These are phyloP conservation scores for Tridacna gigas DNA, from an alignment of 2,888 invertebrate species.

Conservation along the genomic window DNA sequence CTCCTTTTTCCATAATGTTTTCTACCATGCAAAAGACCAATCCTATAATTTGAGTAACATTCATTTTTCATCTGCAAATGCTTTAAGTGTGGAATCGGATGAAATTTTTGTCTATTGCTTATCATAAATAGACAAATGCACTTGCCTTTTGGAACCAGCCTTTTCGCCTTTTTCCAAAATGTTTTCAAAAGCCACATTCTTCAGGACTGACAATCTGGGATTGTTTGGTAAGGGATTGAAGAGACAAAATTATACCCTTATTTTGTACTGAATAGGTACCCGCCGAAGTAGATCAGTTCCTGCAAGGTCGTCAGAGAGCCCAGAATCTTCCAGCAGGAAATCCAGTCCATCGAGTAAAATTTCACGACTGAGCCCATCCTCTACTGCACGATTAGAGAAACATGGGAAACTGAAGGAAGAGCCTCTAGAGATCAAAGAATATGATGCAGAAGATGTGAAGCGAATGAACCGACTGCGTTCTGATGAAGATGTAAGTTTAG, in stretches of 20 bases:
- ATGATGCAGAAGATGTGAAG: constrained; percentile 86
- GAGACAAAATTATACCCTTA: too few species aligned
- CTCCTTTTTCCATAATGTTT: too few species aligned
- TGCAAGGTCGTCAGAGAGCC: constrained; percentile 78
- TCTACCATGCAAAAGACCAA: too few species aligned
- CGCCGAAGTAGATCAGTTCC: constrained; percentile 83
- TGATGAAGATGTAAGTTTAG: constrained; percentile 82
- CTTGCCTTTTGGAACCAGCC: neutral
- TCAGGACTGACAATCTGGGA: too few species aligned
- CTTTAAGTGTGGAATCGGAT: too few species aligned
- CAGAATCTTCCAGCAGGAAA: constrained; percentile 68
- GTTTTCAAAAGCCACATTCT: too few species aligned
- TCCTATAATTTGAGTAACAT: too few species aligned
- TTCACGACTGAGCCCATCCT: constrained; percentile 72
- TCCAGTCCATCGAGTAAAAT: constrained; percentile 71
- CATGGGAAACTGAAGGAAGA: constrained; percentile 73
- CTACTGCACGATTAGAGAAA: constrained; percentile 79
- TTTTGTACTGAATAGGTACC: constrained; percentile 65
- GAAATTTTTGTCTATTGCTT: too few species aligned
- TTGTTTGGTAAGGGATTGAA: too few species aligned
- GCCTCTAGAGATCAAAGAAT: constrained; percentile 83
- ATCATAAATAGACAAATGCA: neutral
- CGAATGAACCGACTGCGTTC: constrained; percentile 86
- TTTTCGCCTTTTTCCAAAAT: too few species aligned
- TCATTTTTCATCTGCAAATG: too few species aligned